phyloP scores from a whole-genome alignment of 2,113 vertebrate genomes.

The Calonectris borealis region DNA sequence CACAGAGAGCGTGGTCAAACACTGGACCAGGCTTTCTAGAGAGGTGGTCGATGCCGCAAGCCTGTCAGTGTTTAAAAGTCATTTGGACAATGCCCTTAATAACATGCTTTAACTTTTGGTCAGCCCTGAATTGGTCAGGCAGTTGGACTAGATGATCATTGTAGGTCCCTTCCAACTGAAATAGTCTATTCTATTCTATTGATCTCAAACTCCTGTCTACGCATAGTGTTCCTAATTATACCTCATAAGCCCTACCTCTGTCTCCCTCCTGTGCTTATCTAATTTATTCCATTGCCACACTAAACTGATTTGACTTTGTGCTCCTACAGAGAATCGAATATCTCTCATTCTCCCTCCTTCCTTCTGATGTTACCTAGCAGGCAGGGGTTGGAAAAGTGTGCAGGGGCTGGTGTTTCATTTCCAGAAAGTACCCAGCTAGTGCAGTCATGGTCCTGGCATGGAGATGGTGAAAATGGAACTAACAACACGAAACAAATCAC shows the following conservation, averaged over 20 bases:
- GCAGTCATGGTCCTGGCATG: neutral
- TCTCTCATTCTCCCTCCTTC: neutral
- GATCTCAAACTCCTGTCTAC: neutral
- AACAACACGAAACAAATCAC: neutral
- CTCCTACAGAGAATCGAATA: neutral
- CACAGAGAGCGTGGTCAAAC: neutral
- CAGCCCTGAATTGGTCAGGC: neutral
- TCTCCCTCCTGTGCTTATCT: neutral
- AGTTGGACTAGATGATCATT: neutral
- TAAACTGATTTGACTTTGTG: neutral
- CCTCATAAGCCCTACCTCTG: neutral
- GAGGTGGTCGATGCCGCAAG: accelerated
- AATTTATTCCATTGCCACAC: neutral
- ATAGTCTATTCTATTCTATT: neutral
- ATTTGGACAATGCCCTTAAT: neutral
- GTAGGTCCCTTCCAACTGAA: neutral
- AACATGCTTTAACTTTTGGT: neutral
- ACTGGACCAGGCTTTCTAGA: neutral
- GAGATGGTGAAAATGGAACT: neutral
- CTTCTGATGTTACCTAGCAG: neutral
- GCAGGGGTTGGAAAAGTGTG: neutral
- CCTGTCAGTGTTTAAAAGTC: neutral
- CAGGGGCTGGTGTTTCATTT: neutral
- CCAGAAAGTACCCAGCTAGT: neutral
- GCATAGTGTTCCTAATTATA: neutral